phyloP scores from a whole-genome alignment of 2,888 invertebrate genomes.

The Eugnorisma glareosa region DNA sequence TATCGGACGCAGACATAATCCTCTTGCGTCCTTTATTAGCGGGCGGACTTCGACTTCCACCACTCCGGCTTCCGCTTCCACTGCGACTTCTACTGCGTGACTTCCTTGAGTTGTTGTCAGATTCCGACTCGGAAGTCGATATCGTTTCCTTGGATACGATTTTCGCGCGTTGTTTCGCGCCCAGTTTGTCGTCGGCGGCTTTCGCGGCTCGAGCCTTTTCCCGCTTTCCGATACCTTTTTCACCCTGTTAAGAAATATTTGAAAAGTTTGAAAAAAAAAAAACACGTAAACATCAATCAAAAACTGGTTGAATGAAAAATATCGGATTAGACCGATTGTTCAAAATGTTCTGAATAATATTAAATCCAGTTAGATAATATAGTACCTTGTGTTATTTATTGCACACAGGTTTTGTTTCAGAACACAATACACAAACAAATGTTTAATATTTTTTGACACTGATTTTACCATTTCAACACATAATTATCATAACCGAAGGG shows the following conservation, averaged over 20 bases:
- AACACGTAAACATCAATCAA: not conserved
- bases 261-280: not conserved
- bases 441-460: not conserved
- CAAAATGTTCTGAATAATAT: not conserved
- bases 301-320: not conserved
- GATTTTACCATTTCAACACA: not conserved
- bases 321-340: not conserved
- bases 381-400: not conserved
- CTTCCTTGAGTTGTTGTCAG: slow-evolving; percentile 87
- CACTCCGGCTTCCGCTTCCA: slow-evolving; percentile 76
- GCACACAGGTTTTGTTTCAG: not conserved
- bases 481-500: no score
- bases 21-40: slow-evolving; percentile 89
- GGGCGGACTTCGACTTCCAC: slow-evolving; percentile 84
- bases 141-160: slow-evolving; percentile 98
- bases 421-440: not conserved
- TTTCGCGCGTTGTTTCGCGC: slow-evolving; percentile 95
- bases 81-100: slow-evolving; percentile 77
- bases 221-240: slow-evolving; percentile 85
- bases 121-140: slow-evolving; percentile 96
- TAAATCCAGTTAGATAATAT: not conserved
- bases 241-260: slow-evolving; percentile 72
- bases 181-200: slow-evolving; percentile 92
- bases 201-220: slow-evolving; percentile 82
- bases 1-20: slow-evolving; percentile 92